These are phyloP conservation scores for Numida meleagris DNA, from an alignment of 2,113 vertebrate genomes.

Conservation along the genomic window DNA sequence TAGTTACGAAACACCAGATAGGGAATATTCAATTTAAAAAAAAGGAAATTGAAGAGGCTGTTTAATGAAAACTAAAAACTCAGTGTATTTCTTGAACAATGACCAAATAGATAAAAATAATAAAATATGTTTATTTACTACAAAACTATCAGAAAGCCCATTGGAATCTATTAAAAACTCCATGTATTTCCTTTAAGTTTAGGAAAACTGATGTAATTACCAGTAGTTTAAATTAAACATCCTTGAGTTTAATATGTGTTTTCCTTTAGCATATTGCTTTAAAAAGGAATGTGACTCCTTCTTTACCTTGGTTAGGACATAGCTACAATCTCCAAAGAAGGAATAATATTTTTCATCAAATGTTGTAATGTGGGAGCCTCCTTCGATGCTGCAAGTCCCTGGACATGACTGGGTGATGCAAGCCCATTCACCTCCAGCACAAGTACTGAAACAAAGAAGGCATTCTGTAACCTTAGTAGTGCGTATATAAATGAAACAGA, in stretches of 20 bases:
- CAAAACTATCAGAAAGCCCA: not conserved
- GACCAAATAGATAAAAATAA: not conserved
- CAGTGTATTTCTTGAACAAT: not conserved
- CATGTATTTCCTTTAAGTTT: not conserved
- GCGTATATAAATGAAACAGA: not conserved
- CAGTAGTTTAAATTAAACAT: not conserved
- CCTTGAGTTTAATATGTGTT: not conserved
- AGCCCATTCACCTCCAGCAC: conserved; percentile 77
- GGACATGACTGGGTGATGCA: conserved; percentile 72
- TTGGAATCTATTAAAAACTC: not conserved
- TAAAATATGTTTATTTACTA: not conserved
- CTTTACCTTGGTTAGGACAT: conserved; percentile 82
- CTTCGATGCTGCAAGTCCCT: conserved; percentile 77
- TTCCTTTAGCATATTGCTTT: not conserved
- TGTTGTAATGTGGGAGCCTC: conserved; percentile 80
- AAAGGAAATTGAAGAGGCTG: not conserved
- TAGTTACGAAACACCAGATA: not conserved
- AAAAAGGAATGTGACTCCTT: not conserved
- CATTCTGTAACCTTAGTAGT: not conserved
- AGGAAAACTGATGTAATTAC: not conserved
- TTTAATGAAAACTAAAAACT: not conserved
- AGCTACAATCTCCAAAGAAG: conserved; percentile 82
- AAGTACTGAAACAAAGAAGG: conserved; percentile 67
- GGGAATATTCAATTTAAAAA: not conserved
- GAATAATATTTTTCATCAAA: conserved; percentile 79